Percentiles rank a stretch among this genome's conserved stretches.
phyloP scores from a whole-genome alignment of 1,140 invertebrate genomes.

The Agrypnia vestita region DNA sequence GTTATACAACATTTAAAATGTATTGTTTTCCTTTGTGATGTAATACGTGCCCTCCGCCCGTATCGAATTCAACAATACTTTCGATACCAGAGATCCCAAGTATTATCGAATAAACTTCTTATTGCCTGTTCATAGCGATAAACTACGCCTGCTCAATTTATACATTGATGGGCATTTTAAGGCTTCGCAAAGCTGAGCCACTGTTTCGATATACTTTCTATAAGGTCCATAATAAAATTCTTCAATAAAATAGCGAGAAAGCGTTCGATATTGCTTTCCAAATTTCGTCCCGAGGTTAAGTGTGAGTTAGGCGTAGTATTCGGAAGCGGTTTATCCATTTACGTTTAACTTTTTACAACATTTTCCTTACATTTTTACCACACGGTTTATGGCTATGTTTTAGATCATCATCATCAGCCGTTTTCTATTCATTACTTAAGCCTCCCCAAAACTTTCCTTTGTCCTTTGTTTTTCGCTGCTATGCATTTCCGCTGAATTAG shows the following conservation, averaged over 20 bases:
- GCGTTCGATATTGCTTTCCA: constrained; percentile 30
- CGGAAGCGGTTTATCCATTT: background rate
- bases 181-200: constrained; percentile 31
- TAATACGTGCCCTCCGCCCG: constrained; percentile 3
- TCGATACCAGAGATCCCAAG: constrained; percentile 11
- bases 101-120: constrained; percentile 39
- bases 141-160: constrained; percentile 43
- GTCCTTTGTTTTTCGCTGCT: too few species aligned
- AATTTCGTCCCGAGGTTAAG: constrained; percentile 24
- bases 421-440: too few species aligned
- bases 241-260: constrained; percentile 32
- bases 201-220: constrained; percentile 43
- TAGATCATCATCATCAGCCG: too few species aligned
- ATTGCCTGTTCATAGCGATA: constrained; percentile 32
- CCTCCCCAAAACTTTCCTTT: too few species aligned
- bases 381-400: too few species aligned
- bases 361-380: too few species aligned
- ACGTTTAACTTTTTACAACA: too few species aligned
- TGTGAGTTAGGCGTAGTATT: constrained; percentile 9
- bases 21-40: constrained; percentile 40
- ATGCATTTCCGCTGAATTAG: too few species aligned
- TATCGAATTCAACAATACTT: constrained; percentile 21
- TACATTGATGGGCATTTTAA: constrained; percentile 37
- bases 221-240: constrained; percentile 42
- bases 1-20: constrained; percentile 7